Evolutionary conservation across 2,888 invertebrate genomes (phyloP).

Genomic region (Crioceris asparagi): DNA sequence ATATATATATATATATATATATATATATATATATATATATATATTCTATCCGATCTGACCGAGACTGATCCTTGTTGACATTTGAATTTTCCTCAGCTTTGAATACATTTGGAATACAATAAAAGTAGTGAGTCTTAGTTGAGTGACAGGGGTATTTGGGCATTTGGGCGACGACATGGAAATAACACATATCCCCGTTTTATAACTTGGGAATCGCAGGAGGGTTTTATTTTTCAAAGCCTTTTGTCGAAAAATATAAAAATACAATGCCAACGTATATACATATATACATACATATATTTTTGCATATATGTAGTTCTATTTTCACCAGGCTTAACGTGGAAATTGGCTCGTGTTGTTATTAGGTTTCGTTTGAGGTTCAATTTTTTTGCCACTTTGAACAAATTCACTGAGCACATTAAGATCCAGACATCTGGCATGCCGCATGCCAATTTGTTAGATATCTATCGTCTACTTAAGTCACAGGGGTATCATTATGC

Average conservation of each 20-base stretch:
- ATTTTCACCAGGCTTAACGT: no score
- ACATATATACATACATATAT: not conserved
- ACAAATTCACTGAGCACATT: no score
- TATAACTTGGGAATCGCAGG: conserved; percentile 22
- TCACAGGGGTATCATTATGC: no score
- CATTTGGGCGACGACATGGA: conserved; percentile 23
- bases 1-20: no score
- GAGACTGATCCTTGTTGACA: conserved; percentile 40
- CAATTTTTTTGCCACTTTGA: no score
- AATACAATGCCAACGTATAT: conserved; percentile 7
- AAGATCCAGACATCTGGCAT: no score
- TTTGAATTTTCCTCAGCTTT: conserved; percentile 39
- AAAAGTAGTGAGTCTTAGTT: conserved; percentile 27
- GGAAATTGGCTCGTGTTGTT: no score
- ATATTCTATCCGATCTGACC: conserved; percentile 27
- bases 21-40: no score
- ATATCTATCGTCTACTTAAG: no score
- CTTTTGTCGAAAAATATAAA: conserved; percentile 24
- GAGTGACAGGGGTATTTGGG: conserved; percentile 28
- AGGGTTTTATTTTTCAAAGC: conserved; percentile 27
- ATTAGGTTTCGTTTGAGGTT: no score
- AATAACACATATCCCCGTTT: conserved; percentile 24
- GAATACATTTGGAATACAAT: conserved; percentile 34
- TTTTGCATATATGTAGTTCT: not conserved
- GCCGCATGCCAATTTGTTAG: no score